Evolutionary conservation across 2,797 vertebrate species (phyloP), one percentile per base, ranked within the genome.

Genomic region (Clarias fuscus): DNA sequence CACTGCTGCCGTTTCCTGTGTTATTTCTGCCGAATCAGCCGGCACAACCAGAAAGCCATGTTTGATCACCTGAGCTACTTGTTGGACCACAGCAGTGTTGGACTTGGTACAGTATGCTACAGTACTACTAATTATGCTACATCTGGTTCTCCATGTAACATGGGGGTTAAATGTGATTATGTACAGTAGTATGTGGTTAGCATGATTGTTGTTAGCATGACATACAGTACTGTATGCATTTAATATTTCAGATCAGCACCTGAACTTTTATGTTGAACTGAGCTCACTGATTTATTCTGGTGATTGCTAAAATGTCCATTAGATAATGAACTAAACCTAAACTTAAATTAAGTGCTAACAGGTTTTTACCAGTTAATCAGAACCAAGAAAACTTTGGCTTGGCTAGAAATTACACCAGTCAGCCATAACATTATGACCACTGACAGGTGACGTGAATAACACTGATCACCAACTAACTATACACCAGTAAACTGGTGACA

Each of bases 61-160:
- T 99, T 99, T 90, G 97, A 99, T 88, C 97, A 98, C 91, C 97
- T 99, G 88, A 97, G 97, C 92, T 99, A 98, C 90, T 96, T 99
- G 87, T 86, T 99, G 92, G 97, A 98, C 92, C 98, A 99, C 89
- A 97, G 97, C 93, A 97, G 96, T 81, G 97, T 99, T 88, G 98
- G 98, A 72, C 95, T 99, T 24, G 98, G 98, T 99, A 93, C 93
- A 93, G 91, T 33, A 80, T 43, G 59, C 22, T 80, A 5, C 33
- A 33, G 33, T 33, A 0, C 22, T 43, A 8, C n/a, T 17, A 22
- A n/a, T 7, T 7, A 64, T 8, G 20, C 37, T 4, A 79, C 13
- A 37, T 10, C 37, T 24, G 58, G 24, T 37, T 37, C 27, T 37
- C 27, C 17, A 24, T 76, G 43, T 18, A 18, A 56, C 15, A 76